phyloP scores from a whole-genome alignment of 2,113 vertebrate species.

The Melanerpes formicivorus region DNA sequence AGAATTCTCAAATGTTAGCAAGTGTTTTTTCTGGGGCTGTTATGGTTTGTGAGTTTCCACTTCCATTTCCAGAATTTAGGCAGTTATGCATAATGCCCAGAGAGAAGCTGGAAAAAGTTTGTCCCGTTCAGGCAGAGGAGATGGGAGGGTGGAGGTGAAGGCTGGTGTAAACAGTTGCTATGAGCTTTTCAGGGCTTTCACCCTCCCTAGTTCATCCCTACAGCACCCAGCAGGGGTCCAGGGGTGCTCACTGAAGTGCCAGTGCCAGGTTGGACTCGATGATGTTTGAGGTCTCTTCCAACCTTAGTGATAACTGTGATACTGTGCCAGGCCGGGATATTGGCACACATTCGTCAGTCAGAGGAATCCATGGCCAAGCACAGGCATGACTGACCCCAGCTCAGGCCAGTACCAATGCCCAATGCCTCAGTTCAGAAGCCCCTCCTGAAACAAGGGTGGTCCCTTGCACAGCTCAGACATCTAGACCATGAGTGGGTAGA shows the following conservation, averaged over 20 bases:
- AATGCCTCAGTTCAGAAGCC: background rate
- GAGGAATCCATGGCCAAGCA: background rate
- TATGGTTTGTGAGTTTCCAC: background rate
- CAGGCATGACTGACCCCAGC: background rate
- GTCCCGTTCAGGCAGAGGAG: accelerated
- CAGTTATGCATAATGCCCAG: background rate
- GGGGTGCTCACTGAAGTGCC: background rate
- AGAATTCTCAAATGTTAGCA: background rate
- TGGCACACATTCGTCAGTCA: no score
- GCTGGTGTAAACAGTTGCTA: background rate
- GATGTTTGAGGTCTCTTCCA: no score
- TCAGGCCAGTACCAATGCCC: background rate
- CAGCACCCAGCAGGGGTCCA: background rate
- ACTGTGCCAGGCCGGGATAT: background rate
- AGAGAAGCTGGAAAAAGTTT: background rate
- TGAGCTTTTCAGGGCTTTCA: no score
- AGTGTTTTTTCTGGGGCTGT: background rate
- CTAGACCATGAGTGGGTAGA: background rate
- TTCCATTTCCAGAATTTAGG: background rate
- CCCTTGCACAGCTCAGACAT: background rate
- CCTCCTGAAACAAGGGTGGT: accelerated
- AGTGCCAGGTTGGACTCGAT: no score
- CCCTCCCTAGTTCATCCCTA: background rate
- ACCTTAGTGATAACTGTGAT: no score
- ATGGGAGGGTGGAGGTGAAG: background rate